Conservation (phyloP, 2,113 vertebrate species). For the Indicator indicator region DNA sequence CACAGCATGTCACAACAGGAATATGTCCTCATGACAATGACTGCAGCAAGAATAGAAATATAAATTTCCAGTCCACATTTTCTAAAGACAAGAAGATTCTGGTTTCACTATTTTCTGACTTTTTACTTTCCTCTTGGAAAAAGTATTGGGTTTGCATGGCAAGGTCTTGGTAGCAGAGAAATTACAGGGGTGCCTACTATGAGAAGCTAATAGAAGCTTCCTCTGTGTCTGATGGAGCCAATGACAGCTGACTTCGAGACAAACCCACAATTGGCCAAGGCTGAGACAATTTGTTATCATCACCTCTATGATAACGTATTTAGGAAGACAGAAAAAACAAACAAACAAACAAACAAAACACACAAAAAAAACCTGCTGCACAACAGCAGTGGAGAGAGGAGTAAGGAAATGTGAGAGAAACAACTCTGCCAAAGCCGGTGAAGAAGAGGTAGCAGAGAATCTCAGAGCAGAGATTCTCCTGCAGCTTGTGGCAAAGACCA, state of each 20-base stretch:
- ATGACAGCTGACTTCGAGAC: neutral
- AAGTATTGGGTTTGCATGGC: neutral
- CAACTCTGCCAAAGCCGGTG: neutral
- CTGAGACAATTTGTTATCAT: neutral
- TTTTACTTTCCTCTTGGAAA: neutral
- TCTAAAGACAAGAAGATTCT: neutral
- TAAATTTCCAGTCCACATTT: neutral
- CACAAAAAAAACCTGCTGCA: no score
- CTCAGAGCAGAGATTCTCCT: no score
- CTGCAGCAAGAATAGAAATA: neutral
- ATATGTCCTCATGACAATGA: neutral
- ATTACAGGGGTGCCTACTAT: neutral
- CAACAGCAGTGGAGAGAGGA: neutral
- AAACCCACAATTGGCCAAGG: neutral
- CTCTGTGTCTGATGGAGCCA: neutral
- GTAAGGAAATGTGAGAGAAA: neutral
- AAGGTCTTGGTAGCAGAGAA: neutral
- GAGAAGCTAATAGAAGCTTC: neutral
- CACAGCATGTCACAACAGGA: neutral
- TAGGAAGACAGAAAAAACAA: neutral
- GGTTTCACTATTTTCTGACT: neutral
- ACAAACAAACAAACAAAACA: no score
- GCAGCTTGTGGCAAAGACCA: no score
- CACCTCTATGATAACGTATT: neutral
- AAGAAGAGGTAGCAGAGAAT: no score